Base-by-base conservation (phyloP, 2,113 vertebrate species). In the Phyllopteryx taeniolatus region DNA sequence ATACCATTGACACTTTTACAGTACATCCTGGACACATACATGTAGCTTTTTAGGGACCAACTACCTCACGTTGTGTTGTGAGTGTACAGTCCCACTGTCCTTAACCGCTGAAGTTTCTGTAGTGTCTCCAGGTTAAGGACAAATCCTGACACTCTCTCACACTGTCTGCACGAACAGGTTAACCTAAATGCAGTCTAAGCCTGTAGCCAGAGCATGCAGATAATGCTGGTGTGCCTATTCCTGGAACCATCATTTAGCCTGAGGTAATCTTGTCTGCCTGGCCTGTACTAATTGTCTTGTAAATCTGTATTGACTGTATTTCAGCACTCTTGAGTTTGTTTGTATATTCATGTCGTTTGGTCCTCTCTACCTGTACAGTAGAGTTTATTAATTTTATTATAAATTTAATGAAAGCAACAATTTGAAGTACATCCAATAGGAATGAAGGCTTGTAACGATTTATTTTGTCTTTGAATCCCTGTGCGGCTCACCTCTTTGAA, bases 201-300 rank as follows among this genome's bases (percentile, higher is more conserved):
- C 75, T 66, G 68, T 81, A 59, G n/a, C 27, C 9, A 51, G 68
- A 51, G 73, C 66, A 71, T 77, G 70, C 68, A 71, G 69, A 81
- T 83, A 82, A 83, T 69, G 75, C 80, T 33, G 19, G 59, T 67
- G 31, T 47, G 27, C 53, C 79, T 82, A 83, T 88, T 85, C 75
- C 79, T 79, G 77, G 79, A 79, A 73, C 67, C 68, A 72, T 76
- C 75, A 35, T 72, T 87, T 87, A 81, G 76, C 82, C 76, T 47
- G 13, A 71, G 71, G 76, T 87, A 79, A 84, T 81, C 79, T 61
- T 64, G 70, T 80, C 76, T 79, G 62, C 67, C 53, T 43, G 62
- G 66, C 17, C 46, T 67, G 73, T 74, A 64, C 70, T 85, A 80
- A 86, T 77, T 84, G 78, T 74, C 80, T 78, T 64, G 54, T 12